These are phyloP conservation scores for Drosophila barbarae DNA, from an alignment of 2,888 invertebrate genomes.

Conservation along the genomic window DNA sequence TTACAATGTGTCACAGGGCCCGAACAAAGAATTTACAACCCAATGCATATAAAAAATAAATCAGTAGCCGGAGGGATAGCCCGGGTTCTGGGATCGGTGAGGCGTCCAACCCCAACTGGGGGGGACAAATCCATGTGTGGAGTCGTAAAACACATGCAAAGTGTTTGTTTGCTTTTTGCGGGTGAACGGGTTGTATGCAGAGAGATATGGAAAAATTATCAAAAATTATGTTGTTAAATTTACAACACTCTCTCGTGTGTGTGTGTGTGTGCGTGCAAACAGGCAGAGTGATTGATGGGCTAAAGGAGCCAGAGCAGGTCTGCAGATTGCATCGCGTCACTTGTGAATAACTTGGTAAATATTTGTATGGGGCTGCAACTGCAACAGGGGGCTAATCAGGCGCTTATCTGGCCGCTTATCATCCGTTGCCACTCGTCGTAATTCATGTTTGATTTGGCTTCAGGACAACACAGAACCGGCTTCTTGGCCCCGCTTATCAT, in stretches of 20 bases:
- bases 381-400: conserved; percentile 60
- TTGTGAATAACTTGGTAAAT: conserved; percentile 70
- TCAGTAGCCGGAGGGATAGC: conserved; percentile 35
- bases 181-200: not conserved
- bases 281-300: conserved; percentile 62
- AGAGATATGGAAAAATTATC: conserved; percentile 60
- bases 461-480: conserved; percentile 11
- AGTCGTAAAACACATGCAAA: conserved; percentile 69
- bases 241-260: conserved; percentile 56
- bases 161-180: conserved; percentile 39
- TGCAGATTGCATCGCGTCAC: conserved; percentile 60
- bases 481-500: conserved; percentile 48
- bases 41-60: conserved; percentile 42
- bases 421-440: conserved; percentile 45
- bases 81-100: not conserved
- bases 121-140: conserved; percentile 63
- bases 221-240: conserved; percentile 75
- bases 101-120: conserved; percentile 3
- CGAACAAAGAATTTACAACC: conserved; percentile 45
- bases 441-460: conserved; percentile 48
- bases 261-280: conserved; percentile 51
- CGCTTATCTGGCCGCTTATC: conserved; percentile 64
- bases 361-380: conserved; percentile 44
- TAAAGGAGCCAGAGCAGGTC: conserved; percentile 1
- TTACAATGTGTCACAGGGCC: conserved; percentile 54